Percentiles rank a stretch among this genome's conserved stretches.
Conservation (phyloP, 1,140 invertebrate genomes). For the Drosophila ambigua region DNA sequence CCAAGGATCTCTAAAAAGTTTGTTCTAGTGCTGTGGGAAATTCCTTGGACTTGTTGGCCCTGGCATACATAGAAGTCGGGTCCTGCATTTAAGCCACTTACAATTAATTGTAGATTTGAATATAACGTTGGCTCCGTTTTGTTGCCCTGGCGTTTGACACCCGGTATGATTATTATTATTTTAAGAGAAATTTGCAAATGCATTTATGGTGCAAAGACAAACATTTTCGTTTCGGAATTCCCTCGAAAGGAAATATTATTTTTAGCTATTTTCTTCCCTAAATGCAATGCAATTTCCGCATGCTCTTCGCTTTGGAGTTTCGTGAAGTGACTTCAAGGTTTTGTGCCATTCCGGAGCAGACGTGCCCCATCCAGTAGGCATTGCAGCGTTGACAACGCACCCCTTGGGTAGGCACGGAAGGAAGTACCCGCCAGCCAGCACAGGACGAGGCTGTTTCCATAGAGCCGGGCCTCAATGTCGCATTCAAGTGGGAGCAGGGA, state of each 20-base stretch:
- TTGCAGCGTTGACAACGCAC: constrained; percentile 27
- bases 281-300: constrained; percentile 45
- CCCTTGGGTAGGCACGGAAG: too few species aligned
- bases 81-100: constrained; percentile 17
- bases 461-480: too few species aligned
- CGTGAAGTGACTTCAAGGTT: constrained; percentile 10
- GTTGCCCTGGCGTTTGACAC: constrained; percentile 13
- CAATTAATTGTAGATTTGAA: constrained; percentile 37
- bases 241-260: constrained; percentile 14
- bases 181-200: not conserved
- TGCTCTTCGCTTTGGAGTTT: constrained; percentile 27
- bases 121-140: not conserved
- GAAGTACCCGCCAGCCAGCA: constrained; percentile 17
- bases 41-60: constrained; percentile 19
- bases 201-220: not conserved
- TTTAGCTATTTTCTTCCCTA: constrained; percentile 20
- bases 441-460: too few species aligned
- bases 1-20: not conserved
- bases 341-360: constrained; percentile 2
- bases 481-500: constrained; percentile 1
- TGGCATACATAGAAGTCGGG: constrained; percentile 12
- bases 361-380: constrained; percentile 39
- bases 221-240: constrained; percentile 9
- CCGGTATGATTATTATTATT: constrained; percentile 15
- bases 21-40: constrained; percentile 14